Evolutionary conservation across 2,888 invertebrate genomes (phyloP).

Genomic region (Gari tellinella): DNA sequence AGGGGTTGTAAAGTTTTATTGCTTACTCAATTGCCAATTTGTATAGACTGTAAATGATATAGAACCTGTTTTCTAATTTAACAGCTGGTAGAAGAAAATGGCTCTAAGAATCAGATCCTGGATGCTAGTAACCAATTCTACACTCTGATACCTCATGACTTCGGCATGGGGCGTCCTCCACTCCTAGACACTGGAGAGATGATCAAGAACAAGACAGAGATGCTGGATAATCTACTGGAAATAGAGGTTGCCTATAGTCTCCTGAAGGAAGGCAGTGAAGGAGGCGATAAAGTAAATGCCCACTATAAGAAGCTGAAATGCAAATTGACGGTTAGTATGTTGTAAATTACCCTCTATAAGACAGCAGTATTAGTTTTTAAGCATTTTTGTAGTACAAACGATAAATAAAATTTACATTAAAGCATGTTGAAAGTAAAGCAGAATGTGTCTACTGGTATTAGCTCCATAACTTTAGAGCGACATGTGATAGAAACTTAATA

Average conservation of each 20-base stretch:
- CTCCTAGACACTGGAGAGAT: constrained; percentile 91
- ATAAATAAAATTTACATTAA: background rate
- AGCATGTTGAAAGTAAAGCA: background rate
- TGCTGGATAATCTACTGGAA: constrained; percentile 96
- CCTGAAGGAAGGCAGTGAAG: constrained; percentile 87
- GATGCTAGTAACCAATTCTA: constrained; percentile 97
- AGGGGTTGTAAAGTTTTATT: no score
- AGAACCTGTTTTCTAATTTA: no score
- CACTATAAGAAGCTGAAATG: constrained; percentile 96
- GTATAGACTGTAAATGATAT: no score
- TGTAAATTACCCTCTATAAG: no score
- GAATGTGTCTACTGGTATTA: no score
- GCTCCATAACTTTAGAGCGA: no score
- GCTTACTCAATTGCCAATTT: no score
- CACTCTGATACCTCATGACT: constrained; percentile 97
- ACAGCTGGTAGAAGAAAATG: constrained; percentile 80
- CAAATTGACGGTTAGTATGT: constrained; percentile 87
- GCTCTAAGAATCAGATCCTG: constrained; percentile 87
- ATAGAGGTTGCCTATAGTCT: constrained; percentile 97
- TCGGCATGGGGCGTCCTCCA: constrained; percentile 93
- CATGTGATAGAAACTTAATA: no score
- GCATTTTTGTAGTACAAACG: background rate
- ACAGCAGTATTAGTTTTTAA: no score
- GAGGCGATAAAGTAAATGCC: constrained; percentile 89
- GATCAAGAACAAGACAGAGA: constrained; percentile 90